A percentile compares a stretch with the other conserved stretches of the same genome.
Conservation (phyloP, 2,888 invertebrate genomes). For the Hirtodrosophila duncani region DNA sequence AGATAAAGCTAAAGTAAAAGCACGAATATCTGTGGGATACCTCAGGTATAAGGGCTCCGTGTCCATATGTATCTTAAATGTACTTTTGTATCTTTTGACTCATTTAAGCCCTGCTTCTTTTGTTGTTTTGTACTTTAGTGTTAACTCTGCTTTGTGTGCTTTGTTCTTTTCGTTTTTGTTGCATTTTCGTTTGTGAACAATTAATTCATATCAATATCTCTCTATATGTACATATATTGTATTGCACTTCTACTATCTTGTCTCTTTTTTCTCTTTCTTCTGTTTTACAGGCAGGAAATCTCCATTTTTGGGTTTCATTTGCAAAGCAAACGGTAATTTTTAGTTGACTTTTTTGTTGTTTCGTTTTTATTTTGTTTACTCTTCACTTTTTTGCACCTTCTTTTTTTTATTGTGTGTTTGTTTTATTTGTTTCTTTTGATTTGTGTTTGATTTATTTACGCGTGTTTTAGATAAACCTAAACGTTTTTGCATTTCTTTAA, state of each 20-base stretch:
- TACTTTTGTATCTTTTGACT: slow-evolving; percentile 7
- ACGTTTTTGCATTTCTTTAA: too few species aligned
- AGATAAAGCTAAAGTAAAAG: slow-evolving; percentile 43
- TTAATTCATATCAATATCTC: slow-evolving; percentile 17
- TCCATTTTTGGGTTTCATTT: slow-evolving; percentile 77
- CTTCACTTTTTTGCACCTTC: slow-evolving; percentile 3
- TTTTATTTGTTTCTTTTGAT: too few species aligned
- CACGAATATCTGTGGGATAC: slow-evolving; percentile 42
- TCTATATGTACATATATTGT: slow-evolving; percentile 24
- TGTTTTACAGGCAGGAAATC: slow-evolving; percentile 77
- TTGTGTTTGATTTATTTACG: too few species aligned
- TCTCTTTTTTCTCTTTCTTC: slow-evolving; percentile 63
- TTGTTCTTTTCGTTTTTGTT: slow-evolving; percentile 29
- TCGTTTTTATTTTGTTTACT: slow-evolving; percentile 14
- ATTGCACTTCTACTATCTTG: slow-evolving; percentile 44
- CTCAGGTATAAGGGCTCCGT: not conserved
- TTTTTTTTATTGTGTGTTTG: too few species aligned
- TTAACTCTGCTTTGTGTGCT: slow-evolving; percentile 9
- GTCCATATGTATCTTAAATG: not conserved
- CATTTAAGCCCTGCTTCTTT: slow-evolving; percentile 4
- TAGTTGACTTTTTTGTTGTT: slow-evolving; percentile 6
- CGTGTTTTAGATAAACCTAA: too few species aligned
- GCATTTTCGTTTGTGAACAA: slow-evolving; percentile 14
- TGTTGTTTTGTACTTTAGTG: slow-evolving; percentile 5
- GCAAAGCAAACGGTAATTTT: slow-evolving; percentile 76